Evolutionary conservation across 1,140 invertebrate species (phyloP).

Genomic region (Batillaria attramentaria): DNA sequence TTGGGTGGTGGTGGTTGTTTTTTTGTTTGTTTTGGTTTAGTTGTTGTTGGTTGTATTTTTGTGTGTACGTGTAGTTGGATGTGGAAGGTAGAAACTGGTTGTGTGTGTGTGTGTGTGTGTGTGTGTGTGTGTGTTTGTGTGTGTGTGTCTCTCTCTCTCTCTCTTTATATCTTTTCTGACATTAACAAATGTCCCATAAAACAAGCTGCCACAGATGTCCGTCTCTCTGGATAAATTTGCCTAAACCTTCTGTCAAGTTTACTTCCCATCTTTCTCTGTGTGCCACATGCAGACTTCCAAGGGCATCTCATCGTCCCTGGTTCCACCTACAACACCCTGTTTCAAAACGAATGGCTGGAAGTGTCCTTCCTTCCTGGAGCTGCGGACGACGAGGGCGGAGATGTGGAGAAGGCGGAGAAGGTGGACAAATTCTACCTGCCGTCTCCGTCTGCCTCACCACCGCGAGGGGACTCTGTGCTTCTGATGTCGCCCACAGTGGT

Average conservation of each 20-base stretch:
- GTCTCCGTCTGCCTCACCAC: conserved; percentile 15
- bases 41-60: too few relatives aligned
- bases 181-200: too few relatives aligned
- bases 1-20: not conserved
- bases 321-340: conserved; percentile 55
- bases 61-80: too few relatives aligned
- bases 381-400: conserved; percentile 21
- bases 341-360: conserved; percentile 69
- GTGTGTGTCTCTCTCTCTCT: not conserved
- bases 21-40: not conserved
- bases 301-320: conserved; percentile 36
- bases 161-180: too few relatives aligned
- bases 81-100: too few relatives aligned
- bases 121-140: not conserved
- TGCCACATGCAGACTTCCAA: too few relatives aligned
- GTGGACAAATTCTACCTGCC: conserved; percentile 27
- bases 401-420: conserved; percentile 36
- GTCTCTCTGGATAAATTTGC: too few relatives aligned
- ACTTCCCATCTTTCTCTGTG: too few relatives aligned
- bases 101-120: not conserved
- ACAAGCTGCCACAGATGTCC: too few relatives aligned
- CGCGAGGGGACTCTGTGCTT: not conserved
- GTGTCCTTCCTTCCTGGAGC: conserved; percentile 47
- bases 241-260: too few relatives aligned
- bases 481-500: conserved; percentile 22